Evolutionary conservation across 1,140 invertebrate genomes (phyloP).

Genomic region (Melitaea cinxia): DNA sequence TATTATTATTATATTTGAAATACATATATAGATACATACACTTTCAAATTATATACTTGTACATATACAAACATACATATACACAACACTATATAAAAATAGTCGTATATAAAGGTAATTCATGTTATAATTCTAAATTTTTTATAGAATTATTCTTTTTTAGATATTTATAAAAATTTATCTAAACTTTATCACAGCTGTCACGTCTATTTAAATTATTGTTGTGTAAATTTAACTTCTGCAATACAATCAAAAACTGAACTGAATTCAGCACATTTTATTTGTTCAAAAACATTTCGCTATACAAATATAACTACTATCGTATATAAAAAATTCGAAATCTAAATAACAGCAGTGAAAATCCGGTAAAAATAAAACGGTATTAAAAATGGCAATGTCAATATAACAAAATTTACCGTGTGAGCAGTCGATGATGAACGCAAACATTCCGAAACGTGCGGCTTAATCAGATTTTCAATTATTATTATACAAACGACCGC

Average conservation of each 20-base stretch:
- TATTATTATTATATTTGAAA: no score
- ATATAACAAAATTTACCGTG: slow-evolving; percentile 39
- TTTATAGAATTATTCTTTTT: no score
- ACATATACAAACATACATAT: no score
- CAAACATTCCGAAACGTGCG: slow-evolving; percentile 39
- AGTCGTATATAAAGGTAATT: no score
- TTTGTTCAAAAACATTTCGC: slow-evolving; percentile 1
- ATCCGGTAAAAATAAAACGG: background rate
- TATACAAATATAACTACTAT: background rate
- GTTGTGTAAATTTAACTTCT: no score
- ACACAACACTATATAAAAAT: no score
- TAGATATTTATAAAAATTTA: no score
- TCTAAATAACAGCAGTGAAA: background rate
- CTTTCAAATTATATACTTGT: no score
- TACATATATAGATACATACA: no score
- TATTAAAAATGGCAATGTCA: slow-evolving; percentile 30
- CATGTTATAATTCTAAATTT: no score
- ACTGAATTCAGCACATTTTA: slow-evolving; percentile 2
- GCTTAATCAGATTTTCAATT: slow-evolving; percentile 57
- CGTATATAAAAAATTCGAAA: background rate
- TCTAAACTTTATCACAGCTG: no score
- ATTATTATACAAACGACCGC: slow-evolving; percentile 41
- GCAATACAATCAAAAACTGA: background rate
- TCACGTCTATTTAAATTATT: no score
- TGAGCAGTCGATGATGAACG: slow-evolving; percentile 45